phyloP scores from a whole-genome alignment of 1,140 invertebrate genomes.

The Drosophila orena region DNA sequence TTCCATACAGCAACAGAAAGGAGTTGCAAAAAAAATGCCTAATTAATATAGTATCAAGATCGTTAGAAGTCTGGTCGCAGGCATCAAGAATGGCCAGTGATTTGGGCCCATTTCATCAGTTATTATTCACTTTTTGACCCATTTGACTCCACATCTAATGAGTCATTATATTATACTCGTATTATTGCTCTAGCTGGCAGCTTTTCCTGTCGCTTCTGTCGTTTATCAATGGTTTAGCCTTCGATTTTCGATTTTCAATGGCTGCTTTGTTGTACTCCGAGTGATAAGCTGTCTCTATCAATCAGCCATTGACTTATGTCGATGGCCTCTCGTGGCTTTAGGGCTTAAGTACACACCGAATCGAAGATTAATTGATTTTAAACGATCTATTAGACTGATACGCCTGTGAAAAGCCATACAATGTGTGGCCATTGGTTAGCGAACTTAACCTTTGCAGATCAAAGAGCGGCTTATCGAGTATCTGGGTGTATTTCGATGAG shows the following conservation, averaged over 20 bases:
- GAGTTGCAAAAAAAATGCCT: slow-evolving; percentile 19
- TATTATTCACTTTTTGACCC: slow-evolving; percentile 16
- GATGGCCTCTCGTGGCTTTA: slow-evolving; percentile 42
- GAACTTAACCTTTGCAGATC: neutral
- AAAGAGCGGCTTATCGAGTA: too few relatives aligned
- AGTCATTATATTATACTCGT: slow-evolving; percentile 6
- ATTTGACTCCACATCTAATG: slow-evolving; percentile 31
- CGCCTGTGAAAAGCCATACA: neutral
- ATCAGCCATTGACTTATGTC: slow-evolving; percentile 56
- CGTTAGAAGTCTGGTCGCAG: slow-evolving; percentile 7
- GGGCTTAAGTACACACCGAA: slow-evolving; percentile 19
- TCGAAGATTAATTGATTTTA: slow-evolving; percentile 46
- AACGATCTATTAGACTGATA: slow-evolving; percentile 39
- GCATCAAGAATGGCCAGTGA: slow-evolving; percentile 26
- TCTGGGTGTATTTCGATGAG: too few relatives aligned
- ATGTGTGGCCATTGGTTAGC: neutral
- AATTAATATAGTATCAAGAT: slow-evolving; percentile 36
- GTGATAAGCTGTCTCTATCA: slow-evolving; percentile 49
- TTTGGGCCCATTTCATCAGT: neutral
- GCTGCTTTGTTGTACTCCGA: slow-evolving; percentile 6
- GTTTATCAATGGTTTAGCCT: slow-evolving; percentile 36
- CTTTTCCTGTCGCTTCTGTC: slow-evolving; percentile 37
- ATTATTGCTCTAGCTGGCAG: neutral
- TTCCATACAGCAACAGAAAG: slow-evolving; percentile 3
- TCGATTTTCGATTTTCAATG: slow-evolving; percentile 10